Evolutionary conservation across 2,797 vertebrate species (phyloP).

Genomic region (Mycteria americana): DNA sequence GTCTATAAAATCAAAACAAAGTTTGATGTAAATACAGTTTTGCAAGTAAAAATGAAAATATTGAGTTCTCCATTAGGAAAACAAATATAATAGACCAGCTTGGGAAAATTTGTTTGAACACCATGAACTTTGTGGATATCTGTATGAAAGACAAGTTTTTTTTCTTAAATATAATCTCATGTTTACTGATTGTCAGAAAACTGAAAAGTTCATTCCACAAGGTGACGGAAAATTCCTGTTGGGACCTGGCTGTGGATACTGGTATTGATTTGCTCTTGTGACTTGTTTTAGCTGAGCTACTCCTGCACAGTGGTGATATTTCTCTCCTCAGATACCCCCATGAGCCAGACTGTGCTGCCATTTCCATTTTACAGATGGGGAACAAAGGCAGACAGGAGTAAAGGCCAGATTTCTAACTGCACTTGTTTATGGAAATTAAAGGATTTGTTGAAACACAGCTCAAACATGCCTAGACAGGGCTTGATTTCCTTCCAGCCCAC

Average conservation of each 20-base stretch:
- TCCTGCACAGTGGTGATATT: neutral
- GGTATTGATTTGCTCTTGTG: neutral
- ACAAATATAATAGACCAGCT: neutral
- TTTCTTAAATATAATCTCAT: neutral
- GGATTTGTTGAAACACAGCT: constrained; percentile 24
- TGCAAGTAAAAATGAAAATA: constrained; percentile 29
- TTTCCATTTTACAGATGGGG: neutral
- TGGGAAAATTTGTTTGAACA: constrained; percentile 17
- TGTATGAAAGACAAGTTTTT: constrained; percentile 10
- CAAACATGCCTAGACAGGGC: neutral
- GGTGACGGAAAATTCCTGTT: neutral
- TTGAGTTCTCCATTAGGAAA: constrained; percentile 7
- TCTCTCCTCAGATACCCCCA: neutral
- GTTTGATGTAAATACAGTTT: constrained; percentile 12
- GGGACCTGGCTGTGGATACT: neutral
- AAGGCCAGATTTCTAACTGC: neutral
- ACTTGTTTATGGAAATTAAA: constrained; percentile 5
- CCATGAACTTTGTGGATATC: neutral
- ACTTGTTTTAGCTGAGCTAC: neutral
- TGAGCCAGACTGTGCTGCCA: neutral
- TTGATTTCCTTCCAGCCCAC: constrained; percentile 32
- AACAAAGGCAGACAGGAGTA: neutral
- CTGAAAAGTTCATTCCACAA: neutral
- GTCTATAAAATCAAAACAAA: constrained; percentile 39
- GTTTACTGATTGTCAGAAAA: constrained; percentile 16